phyloP scores from a whole-genome alignment of 2,113 vertebrate species.

The Laterallus jamaicensis region DNA sequence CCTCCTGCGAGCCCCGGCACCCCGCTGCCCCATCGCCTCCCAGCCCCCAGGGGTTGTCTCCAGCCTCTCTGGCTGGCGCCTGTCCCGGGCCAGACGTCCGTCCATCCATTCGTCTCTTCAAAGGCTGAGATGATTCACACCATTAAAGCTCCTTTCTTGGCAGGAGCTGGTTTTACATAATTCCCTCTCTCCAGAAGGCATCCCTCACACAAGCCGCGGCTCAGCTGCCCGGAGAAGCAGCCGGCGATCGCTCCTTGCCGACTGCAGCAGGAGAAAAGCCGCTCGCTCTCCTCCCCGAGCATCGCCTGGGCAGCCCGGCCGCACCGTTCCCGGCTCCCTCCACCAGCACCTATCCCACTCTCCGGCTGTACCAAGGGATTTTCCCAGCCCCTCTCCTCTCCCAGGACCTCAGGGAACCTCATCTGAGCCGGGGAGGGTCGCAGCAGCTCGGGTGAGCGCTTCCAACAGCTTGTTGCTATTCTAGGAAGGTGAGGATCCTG shows the following conservation, averaged over 20 bases:
- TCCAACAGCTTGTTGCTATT: neutral
- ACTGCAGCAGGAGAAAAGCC: constrained; percentile 16
- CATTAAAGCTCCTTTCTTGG: neutral
- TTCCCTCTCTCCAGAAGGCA: constrained; percentile 16
- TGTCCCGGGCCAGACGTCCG: rapidly evolving
- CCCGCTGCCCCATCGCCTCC: neutral
- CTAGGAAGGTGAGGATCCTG: constrained; percentile 23
- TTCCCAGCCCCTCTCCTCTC: neutral
- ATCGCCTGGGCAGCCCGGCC: neutral
- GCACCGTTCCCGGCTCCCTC: neutral
- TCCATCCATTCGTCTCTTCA: neutral
- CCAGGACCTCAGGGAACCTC: neutral
- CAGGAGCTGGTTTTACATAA: neutral
- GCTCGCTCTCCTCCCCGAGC: neutral
- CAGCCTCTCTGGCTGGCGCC: neutral
- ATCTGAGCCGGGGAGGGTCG: neutral
- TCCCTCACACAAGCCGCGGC: constrained; percentile 11
- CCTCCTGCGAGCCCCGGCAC: neutral
- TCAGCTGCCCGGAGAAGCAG: constrained; percentile 10
- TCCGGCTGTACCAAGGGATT: neutral
- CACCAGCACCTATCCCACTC: neutral
- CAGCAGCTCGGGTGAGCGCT: neutral
- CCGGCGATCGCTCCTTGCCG: neutral
- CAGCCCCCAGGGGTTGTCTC: neutral
- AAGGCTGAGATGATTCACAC: constrained; percentile 17